These are phyloP conservation scores for Burhinus bistriatus DNA, from an alignment of 2,113 vertebrate genomes.

Conservation along the genomic window DNA sequence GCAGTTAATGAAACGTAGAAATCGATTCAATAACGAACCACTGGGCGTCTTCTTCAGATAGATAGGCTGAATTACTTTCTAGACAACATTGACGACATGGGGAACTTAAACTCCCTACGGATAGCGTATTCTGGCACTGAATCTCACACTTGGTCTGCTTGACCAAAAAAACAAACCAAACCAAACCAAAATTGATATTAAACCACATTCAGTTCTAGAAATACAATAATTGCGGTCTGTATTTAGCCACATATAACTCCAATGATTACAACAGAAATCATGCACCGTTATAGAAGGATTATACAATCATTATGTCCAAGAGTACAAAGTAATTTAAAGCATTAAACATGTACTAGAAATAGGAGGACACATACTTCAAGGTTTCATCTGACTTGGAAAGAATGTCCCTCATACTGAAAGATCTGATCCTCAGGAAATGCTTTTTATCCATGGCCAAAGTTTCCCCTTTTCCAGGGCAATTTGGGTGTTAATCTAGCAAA, in stretches of 20 bases:
- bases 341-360: not conserved
- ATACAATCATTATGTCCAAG: not conserved
- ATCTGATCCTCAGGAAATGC: not conserved
- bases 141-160: not conserved
- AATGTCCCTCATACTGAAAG: not conserved
- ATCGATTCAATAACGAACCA: not conserved
- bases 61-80: not conserved
- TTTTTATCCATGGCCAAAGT: not conserved
- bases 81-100: not conserved
- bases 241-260: not conserved
- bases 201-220: not conserved
- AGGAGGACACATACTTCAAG: not conserved
- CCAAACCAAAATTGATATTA: not conserved
- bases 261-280: not conserved
- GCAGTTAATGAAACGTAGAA: not conserved
- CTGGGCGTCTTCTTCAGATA: not conserved
- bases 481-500: not conserved
- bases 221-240: not conserved
- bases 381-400: not conserved
- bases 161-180: not conserved
- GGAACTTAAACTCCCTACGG: not conserved
- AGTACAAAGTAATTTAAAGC: not conserved
- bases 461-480: not conserved
- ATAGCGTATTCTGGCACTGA: fast-evolving
- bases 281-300: not conserved